These are phyloP conservation scores for Leptinotarsa haldemani DNA, from an alignment of 2,888 invertebrate genomes.

Conservation along the genomic window DNA sequence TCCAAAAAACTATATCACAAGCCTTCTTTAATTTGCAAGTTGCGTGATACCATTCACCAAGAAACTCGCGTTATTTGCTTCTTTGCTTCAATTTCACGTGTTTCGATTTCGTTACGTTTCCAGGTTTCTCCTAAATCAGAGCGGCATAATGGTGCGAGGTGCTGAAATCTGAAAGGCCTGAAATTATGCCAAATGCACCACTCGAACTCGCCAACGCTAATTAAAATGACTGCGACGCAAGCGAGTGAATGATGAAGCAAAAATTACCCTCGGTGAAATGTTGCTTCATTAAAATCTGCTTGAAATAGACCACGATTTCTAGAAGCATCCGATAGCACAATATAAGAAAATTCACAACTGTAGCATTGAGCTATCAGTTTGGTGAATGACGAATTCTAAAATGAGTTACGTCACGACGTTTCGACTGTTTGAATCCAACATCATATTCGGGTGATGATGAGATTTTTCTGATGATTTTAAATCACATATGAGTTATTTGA, in stretches of 20 bases:
- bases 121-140: slow-evolving; percentile 2
- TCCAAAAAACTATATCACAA: no score
- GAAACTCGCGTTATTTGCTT: slow-evolving; percentile 1
- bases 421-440: no score
- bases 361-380: no score
- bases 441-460: no score
- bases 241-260: slow-evolving; percentile 50
- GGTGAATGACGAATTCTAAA: no score
- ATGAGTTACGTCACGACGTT: no score
- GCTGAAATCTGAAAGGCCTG: slow-evolving; percentile 47
- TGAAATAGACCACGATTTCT: slow-evolving; percentile 25
- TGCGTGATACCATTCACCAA: not conserved
- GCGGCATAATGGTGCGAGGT: slow-evolving; percentile 31
- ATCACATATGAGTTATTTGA: no score
- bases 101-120: not conserved
- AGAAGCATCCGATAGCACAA: not conserved
- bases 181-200: slow-evolving; percentile 51
- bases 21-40: not conserved
- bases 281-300: slow-evolving; percentile 34
- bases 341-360: no score
- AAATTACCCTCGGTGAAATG: slow-evolving; percentile 44
- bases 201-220: slow-evolving; percentile 49
- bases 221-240: slow-evolving; percentile 53
- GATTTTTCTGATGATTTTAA: no score
- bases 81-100: not conserved